phyloP scores from a whole-genome alignment of 2,113 vertebrate genomes.

The Pseudorasbora parva region DNA sequence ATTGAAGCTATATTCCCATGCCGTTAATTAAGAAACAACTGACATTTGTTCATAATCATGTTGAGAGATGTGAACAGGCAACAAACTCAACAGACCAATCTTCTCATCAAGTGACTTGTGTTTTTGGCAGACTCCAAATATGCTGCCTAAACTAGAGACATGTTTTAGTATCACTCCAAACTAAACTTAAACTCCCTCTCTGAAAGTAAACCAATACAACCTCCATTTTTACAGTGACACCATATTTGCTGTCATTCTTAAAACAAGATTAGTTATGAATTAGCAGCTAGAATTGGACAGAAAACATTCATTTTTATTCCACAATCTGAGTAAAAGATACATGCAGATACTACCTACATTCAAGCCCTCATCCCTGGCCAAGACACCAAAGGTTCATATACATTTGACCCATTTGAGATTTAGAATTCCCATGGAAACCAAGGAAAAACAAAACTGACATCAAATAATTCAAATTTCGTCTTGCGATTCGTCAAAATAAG shows the following conservation, averaged over 20 bases:
- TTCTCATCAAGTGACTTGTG: slow-evolving; percentile 2
- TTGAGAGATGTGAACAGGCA: neutral
- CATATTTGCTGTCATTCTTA: neutral
- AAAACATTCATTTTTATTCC: neutral
- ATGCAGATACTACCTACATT: too few species aligned
- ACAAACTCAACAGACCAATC: slow-evolving; percentile 10
- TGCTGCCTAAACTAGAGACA: neutral
- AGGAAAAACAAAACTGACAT: neutral
- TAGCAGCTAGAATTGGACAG: neutral
- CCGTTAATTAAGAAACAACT: neutral
- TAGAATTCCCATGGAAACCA: neutral
- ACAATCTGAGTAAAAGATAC: neutral
- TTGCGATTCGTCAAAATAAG: neutral
- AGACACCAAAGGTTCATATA: neutral
- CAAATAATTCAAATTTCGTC: neutral
- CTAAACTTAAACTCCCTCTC: neutral
- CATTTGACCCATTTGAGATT: neutral
- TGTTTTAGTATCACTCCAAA: neutral
- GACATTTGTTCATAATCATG: slow-evolving; percentile 6
- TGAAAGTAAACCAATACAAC: slow-evolving; percentile 4
- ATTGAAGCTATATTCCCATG: slow-evolving; percentile 13
- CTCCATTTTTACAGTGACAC: neutral
- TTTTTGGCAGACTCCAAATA: slow-evolving; percentile 9
- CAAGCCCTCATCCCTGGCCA: neutral
- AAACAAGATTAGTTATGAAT: neutral